phyloP scores from a whole-genome alignment of 2,797 vertebrate genomes.

The Margarornis squamiger region DNA sequence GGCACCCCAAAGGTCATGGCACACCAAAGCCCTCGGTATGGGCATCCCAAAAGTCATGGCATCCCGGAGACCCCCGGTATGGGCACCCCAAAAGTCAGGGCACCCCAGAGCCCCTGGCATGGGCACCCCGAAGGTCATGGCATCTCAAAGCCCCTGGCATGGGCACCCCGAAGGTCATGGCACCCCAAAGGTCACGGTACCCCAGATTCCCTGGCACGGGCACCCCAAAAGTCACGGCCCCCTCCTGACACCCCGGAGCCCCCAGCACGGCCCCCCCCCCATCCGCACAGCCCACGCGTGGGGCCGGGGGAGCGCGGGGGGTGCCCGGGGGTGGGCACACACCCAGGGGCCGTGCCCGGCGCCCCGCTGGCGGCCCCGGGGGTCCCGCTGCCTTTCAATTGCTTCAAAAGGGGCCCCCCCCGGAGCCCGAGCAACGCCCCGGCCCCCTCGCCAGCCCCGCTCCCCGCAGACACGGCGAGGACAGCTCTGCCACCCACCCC shows the following conservation, averaged over 20 bases:
- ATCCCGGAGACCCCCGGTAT: no score
- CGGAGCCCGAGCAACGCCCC: slow-evolving; percentile 8
- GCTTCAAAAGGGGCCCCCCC: slow-evolving; percentile 12
- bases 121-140: background rate
- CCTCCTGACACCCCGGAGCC: background rate
- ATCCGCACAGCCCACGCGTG: background rate
- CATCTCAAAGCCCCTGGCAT: background rate
- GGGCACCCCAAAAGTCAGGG: background rate
- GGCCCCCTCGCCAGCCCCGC: background rate
- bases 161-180: no score
- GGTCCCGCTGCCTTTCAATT: slow-evolving; percentile 15
- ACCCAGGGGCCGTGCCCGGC: background rate
- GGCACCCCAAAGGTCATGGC: background rate
- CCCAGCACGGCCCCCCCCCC: background rate
- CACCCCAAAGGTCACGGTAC: no score
- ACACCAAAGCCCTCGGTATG: no score
- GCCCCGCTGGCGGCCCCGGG: background rate
- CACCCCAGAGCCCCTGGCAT: background rate
- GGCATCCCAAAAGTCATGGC: background rate
- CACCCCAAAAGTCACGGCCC: no score
- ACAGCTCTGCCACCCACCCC: slow-evolving; percentile 12
- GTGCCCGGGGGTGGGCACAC: background rate
- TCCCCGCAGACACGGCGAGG: slow-evolving; percentile 16
- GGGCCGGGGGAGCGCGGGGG: background rate
- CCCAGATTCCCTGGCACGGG: no score